These are phyloP conservation scores for Gavia stellata DNA, from an alignment of 2,113 vertebrate species.

Conservation along the genomic window DNA sequence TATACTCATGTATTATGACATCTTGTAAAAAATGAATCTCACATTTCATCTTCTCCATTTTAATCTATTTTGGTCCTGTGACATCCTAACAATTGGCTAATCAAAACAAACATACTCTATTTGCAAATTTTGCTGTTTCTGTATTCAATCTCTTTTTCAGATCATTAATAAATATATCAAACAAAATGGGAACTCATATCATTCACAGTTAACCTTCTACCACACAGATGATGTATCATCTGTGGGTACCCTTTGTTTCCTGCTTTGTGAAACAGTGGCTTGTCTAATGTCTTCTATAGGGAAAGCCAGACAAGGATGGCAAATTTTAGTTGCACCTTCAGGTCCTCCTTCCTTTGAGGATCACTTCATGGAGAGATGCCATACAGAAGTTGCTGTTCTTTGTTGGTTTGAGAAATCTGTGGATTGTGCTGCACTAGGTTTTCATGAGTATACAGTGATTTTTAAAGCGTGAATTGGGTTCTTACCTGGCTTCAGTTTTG, in stretches of 20 bases:
- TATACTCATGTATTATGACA: not conserved
- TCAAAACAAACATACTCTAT: not conserved
- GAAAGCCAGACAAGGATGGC: not conserved
- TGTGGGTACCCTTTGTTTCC: not conserved
- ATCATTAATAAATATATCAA: not conserved
- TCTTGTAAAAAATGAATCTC: not conserved
- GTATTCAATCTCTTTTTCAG: not conserved
- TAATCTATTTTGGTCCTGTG: not conserved
- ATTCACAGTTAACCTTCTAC: not conserved
- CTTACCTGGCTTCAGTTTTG: not conserved
- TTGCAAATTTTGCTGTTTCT: not conserved
- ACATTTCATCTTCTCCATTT: not conserved
- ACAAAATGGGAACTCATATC: not conserved
- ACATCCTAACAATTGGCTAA: not conserved
- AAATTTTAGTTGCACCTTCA: not conserved
- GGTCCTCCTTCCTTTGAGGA: not conserved
- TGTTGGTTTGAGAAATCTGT: not conserved
- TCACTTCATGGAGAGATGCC: not conserved
- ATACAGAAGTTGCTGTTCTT: not conserved
- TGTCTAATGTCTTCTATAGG: not conserved
- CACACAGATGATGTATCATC: not conserved
- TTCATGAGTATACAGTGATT: not conserved
- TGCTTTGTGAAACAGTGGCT: not conserved
- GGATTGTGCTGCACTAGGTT: not conserved
- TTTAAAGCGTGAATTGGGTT: not conserved